Evolutionary conservation across 1,140 invertebrate genomes (phyloP), one percentile per base, ranked within the genome.

Genomic region (Nixonia krombeini): DNA sequence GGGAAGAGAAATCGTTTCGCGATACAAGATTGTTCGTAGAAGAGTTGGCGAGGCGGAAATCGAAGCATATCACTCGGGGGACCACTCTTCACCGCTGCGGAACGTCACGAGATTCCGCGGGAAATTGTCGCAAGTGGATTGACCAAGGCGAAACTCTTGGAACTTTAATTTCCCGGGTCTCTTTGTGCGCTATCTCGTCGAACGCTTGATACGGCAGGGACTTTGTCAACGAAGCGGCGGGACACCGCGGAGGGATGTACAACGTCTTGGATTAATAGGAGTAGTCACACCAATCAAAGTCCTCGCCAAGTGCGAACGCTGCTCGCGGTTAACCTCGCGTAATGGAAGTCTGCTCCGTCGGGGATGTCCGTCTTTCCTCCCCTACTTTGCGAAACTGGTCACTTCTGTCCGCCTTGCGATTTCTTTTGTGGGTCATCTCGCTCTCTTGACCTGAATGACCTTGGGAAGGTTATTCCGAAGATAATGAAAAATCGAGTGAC

Each of bases 271-370:
- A 79, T 79, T 82, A 82, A 83, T 80, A 71, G 79, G 74, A 83
- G 82, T 77, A 49, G 68, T 61, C 42, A 68, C 72, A 61, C 78
- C 78, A 83, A 83, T 83, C 81, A 83, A 82, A 83, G 79, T 82
- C 75, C 69, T 42, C 45, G 49, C 61, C 66, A 81, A 83, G 76
- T 78, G 78, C 73, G 74, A 76, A 75, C 74, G 70, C 70, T 66
- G 67, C 23, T 18, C 76, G 79, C 72, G 81, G 80, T 83, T 83
- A 83, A 83, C 80, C 80, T 72, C 74, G 68, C 75, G 78, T 80
- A 83, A 83, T 83, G 72, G 80, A 77, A 75, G 73, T 78, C 72
- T 75, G 68, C 76, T 80, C 75, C 80, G 76, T 72, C 64, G 78
- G 79, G 79, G 78, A 49, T 42, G 67, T 47, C 41, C 4, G 31